Conservation (phyloP, 2,113 vertebrate genomes). For the Gasterosteus nipponicus region DNA sequence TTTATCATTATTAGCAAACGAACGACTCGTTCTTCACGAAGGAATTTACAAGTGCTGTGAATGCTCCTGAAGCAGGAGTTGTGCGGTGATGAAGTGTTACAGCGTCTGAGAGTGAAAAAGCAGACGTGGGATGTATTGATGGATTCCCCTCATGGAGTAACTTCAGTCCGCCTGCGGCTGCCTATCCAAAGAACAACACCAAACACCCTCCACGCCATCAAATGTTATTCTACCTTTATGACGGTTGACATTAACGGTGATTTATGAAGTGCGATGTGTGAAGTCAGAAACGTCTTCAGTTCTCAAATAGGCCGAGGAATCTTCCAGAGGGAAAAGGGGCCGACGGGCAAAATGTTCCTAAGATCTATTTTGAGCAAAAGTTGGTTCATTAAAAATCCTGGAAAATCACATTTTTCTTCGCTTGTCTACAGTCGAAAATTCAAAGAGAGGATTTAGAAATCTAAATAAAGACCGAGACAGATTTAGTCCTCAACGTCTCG, state of each 20-base stretch:
- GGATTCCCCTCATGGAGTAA: slow-evolving; percentile 72
- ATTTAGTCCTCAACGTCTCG: slow-evolving; percentile 66
- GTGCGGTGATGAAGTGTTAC: slow-evolving; percentile 29
- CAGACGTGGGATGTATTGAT: slow-evolving; percentile 59
- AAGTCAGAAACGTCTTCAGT: slow-evolving; percentile 49
- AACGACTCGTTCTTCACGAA: slow-evolving; percentile 6
- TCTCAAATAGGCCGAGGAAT: slow-evolving; percentile 54
- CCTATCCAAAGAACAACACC: slow-evolving; percentile 61
- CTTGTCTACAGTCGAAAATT: slow-evolving; percentile 61
- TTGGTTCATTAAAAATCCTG: slow-evolving; percentile 73
- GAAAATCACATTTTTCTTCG: slow-evolving; percentile 71
- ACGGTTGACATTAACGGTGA: slow-evolving; percentile 69
- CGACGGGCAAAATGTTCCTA: slow-evolving; percentile 69
- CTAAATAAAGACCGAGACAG: slow-evolving; percentile 70
- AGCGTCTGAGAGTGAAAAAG: slow-evolving; percentile 60
- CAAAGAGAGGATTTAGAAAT: slow-evolving; percentile 58
- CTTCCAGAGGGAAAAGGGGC: slow-evolving; percentile 58
- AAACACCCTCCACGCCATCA: slow-evolving; percentile 60
- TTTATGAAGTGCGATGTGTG: slow-evolving; percentile 64
- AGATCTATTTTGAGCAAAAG: slow-evolving; percentile 72
- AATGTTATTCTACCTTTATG: slow-evolving; percentile 74
- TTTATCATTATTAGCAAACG: not conserved
- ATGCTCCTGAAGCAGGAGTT: slow-evolving; percentile 15
- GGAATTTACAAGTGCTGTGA: slow-evolving; percentile 9
- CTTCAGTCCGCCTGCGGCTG: slow-evolving; percentile 53